Conservation (phyloP, 1,140 invertebrate species). For the Gryon sp. region DNA sequence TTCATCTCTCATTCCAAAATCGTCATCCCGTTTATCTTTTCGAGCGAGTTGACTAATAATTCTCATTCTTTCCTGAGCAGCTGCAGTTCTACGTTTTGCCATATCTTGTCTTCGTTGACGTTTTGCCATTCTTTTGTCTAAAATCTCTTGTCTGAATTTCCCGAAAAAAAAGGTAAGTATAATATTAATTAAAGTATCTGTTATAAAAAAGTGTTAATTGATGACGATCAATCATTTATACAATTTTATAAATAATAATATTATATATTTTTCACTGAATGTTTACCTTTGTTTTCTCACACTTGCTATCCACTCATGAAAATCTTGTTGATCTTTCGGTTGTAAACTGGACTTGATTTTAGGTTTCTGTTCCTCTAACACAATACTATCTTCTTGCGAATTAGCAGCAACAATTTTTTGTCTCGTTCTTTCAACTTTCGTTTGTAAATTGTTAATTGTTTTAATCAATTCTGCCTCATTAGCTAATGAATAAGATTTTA, state of each 20-base stretch:
- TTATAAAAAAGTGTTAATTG: too few species aligned
- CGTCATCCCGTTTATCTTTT: slow-evolving; percentile 92
- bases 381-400: slow-evolving; percentile 83
- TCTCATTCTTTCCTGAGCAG: slow-evolving; percentile 95
- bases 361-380: slow-evolving; percentile 81
- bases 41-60: slow-evolving; percentile 93
- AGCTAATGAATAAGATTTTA: slow-evolving; percentile 82
- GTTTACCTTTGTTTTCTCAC: slow-evolving; percentile 82
- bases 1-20: slow-evolving; percentile 95
- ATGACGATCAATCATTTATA: too few species aligned
- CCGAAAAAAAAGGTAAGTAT: slow-evolving; percentile 10
- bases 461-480: slow-evolving; percentile 84
- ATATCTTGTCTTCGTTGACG: slow-evolving; percentile 91
- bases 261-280: too few species aligned
- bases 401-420: slow-evolving; percentile 87
- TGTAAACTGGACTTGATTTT: slow-evolving; percentile 80
- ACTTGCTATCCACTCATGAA: slow-evolving; percentile 85
- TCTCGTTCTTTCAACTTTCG: slow-evolving; percentile 88
- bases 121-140: slow-evolving; percentile 84
- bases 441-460: slow-evolving; percentile 86
- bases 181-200: slow-evolving; percentile 2
- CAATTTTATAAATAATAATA: slow-evolving; percentile 5
- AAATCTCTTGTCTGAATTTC: slow-evolving; percentile 82
- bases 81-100: slow-evolving; percentile 91
- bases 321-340: slow-evolving; percentile 83